A percentile compares a stretch with the other conserved stretches of the same genome.
Evolutionary conservation across 92 coral and sea anemone genomes (phyloP).

Genomic region (Phenganax subtilis): DNA sequence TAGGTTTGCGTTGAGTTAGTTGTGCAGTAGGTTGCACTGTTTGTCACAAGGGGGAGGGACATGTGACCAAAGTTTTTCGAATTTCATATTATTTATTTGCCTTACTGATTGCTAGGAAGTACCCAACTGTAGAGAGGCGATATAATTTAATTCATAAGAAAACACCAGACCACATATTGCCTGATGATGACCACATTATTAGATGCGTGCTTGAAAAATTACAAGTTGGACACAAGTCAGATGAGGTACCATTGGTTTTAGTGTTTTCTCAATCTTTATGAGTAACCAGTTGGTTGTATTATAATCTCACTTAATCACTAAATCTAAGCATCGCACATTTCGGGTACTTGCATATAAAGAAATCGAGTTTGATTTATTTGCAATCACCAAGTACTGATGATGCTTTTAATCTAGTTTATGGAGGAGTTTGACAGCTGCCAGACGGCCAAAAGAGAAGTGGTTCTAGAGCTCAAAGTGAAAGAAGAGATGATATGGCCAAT

Average conservation of each 20-base stretch:
- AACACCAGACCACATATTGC: neutral
- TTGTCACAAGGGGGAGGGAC: too few relatives aligned
- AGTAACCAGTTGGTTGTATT: neutral
- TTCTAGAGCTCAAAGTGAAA: conserved; percentile 59
- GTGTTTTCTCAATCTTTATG: neutral
- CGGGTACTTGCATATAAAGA: neutral
- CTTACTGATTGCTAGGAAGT: neutral
- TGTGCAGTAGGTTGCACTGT: too few relatives aligned
- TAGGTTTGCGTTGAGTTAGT: too few relatives aligned
- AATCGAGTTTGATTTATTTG: neutral
- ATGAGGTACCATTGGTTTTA: neutral
- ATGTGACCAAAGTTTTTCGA: too few relatives aligned
- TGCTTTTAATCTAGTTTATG: conserved; percentile 54
- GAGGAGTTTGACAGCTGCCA: conserved; percentile 65
- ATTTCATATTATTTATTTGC: neutral
- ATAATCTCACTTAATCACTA: neutral
- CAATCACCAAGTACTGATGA: neutral
- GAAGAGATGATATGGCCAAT: conserved; percentile 73
- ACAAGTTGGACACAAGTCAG: conserved; percentile 22
- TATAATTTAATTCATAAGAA: conserved; percentile 6
- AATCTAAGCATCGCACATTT: neutral
- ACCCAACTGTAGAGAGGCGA: conserved; percentile 29
- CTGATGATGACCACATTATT: neutral
- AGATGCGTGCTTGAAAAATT: conserved; percentile 7
- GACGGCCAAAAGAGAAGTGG: conserved; percentile 64